These are phyloP conservation scores for Orgyia antiqua DNA, from an alignment of 2,888 invertebrate genomes.

Conservation along the genomic window DNA sequence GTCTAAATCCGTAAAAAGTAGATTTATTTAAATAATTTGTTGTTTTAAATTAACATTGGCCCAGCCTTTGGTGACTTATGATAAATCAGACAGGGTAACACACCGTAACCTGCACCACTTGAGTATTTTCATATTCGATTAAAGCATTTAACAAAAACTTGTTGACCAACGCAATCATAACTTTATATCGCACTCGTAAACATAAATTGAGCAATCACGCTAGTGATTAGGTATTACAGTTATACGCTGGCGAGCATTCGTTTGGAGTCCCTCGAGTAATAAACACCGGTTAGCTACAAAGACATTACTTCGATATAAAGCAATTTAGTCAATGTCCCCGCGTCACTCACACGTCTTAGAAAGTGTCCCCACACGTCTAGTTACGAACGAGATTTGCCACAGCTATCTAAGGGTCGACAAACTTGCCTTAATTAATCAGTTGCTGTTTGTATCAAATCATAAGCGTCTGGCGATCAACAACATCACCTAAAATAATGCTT, in stretches of 20 bases:
- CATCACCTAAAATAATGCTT: constrained; percentile 9
- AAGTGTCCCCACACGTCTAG: constrained; percentile 38
- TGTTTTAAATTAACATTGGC: no score
- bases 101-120: no score
- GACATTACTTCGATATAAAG: constrained; percentile 32
- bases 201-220: constrained; percentile 1
- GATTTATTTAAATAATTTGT: no score
- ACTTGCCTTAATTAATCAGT: constrained; percentile 45
- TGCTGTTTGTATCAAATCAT: constrained; percentile 26
- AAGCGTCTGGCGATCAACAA: constrained; percentile 27
- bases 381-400: constrained; percentile 32
- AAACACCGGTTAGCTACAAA: constrained; percentile 22
- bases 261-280: constrained; percentile 13
- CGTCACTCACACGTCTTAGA: constrained; percentile 34
- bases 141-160: neutral
- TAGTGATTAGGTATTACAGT: constrained; percentile 10
- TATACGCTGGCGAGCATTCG: constrained; percentile 12
- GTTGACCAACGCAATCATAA: neutral
- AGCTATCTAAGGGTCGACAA: constrained; percentile 39
- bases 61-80: no score
- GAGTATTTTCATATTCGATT: no score
- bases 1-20: no score
- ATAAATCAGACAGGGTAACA: no score
- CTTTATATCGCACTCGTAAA: neutral
- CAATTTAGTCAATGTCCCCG: constrained; percentile 34